Base-by-base conservation (phyloP, 2,113 vertebrate species). In the Lasiurus cinereus region DNA sequence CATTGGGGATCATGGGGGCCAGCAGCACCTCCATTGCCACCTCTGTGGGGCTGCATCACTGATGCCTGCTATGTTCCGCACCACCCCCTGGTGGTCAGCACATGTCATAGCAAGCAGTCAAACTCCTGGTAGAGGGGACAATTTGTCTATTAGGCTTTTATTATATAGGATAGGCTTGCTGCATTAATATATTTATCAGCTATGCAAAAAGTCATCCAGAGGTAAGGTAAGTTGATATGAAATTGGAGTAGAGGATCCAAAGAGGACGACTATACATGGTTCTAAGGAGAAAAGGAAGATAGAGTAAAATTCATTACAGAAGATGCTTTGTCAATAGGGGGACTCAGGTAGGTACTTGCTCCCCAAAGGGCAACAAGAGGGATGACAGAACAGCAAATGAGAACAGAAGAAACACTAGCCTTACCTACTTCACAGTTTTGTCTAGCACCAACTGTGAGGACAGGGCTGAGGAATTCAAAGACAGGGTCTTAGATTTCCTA, bases 401-500 rank as follows among this genome's bases (percentile, higher is more conserved):
- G 31, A 94, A 72, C 21, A 69, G 39, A 62, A 93, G 27, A 56
- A 93, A 79, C 24, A 62, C 15, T 72, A 83, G 12, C 16, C 67
- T 80, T 62, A 50, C 46, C 43, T 62, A n/a, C 27, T 94, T 91
- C 5, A 91, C 14, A 48, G 52, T 86, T 93, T 73, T 88, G 48
- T 83, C 31, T 56, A 59, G 54, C 33, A 70, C 66, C 33, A 36
- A 59, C 27, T 86, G 31, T 93, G 74, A 92, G 39, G n/a, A 86
- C 54, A 93, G 93, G 31, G 19, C 19, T 43, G 54, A 90, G 11
- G 13, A 94, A 91, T 52, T 18, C 90, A 93, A 95, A 94, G 56
- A 48, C 73, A 79, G 48, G 22, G 56, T 92, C 72, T 76, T 95
- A 43, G 84, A 85, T 95, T 94, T 96, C 62, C 62, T 88, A 85